phyloP scores from a whole-genome alignment of 1,140 invertebrate genomes.

The Notospermus geniculatus region DNA sequence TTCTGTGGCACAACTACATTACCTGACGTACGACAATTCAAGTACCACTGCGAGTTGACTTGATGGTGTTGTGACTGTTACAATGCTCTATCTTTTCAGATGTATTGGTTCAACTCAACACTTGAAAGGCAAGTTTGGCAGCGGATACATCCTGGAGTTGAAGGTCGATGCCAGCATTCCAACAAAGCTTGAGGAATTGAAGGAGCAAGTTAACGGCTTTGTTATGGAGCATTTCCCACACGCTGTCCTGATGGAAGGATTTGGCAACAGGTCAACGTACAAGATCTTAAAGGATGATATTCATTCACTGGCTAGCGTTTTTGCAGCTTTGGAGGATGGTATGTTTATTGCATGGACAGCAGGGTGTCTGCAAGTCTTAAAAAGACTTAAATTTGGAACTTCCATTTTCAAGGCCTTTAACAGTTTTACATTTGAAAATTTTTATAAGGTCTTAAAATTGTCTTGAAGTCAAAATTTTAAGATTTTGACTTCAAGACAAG shows the following conservation, averaged over 20 bases:
- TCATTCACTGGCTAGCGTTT: conserved; percentile 72
- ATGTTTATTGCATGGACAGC: too few relatives aligned
- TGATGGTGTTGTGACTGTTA: too few relatives aligned
- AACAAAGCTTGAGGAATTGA: conserved; percentile 35
- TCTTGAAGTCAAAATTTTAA: too few relatives aligned
- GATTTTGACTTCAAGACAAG: too few relatives aligned
- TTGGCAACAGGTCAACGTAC: conserved; percentile 76
- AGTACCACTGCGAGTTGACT: too few relatives aligned
- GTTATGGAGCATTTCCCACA: conserved; percentile 69
- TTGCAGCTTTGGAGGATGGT: conserved; percentile 70
- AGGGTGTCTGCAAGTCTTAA: too few relatives aligned
- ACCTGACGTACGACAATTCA: too few relatives aligned
- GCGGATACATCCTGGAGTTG: conserved; percentile 59
- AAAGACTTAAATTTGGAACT: too few relatives aligned
- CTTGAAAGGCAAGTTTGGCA: conserved; percentile 53
- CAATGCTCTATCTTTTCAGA: conserved; percentile 27
- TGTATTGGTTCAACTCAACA: conserved; percentile 58
- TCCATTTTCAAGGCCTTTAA: too few relatives aligned
- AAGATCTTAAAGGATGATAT: conserved; percentile 75
- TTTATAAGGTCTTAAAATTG: too few relatives aligned
- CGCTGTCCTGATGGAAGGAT: conserved; percentile 72
- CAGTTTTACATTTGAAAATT: too few relatives aligned
- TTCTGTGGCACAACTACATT: too few relatives aligned
- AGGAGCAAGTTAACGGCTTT: conserved; percentile 56
- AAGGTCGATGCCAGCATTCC: conserved; percentile 64